Conservation (phyloP, 1,140 invertebrate species). For the Limonius californicus region DNA sequence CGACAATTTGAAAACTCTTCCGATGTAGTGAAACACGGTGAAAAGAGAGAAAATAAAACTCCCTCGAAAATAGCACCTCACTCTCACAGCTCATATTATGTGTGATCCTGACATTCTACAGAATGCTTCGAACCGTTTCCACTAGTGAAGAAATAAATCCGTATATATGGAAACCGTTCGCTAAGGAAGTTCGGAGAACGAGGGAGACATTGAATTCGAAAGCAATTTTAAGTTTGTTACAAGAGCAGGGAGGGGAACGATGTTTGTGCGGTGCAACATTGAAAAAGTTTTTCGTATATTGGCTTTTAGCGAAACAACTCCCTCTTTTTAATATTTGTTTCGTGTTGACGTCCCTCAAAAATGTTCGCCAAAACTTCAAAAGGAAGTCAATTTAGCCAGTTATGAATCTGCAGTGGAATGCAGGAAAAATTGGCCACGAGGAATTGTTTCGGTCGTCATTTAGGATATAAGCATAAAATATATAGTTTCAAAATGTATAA, state of each 20-base stretch:
- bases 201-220: neutral
- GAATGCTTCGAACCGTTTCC: neutral
- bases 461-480: too few relatives aligned
- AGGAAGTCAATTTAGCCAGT: neutral
- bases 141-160: neutral
- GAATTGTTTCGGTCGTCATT: too few relatives aligned
- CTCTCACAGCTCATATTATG: too few relatives aligned
- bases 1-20: too few relatives aligned
- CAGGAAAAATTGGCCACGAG: too few relatives aligned
- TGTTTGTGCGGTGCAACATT: neutral
- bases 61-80: too few relatives aligned
- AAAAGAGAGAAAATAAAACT: too few relatives aligned
- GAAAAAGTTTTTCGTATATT: neutral
- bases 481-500: too few relatives aligned
- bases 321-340: neutral
- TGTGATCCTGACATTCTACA: neutral
- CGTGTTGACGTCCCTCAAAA: neutral
- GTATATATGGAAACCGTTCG: neutral
- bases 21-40: too few relatives aligned
- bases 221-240: conserved; percentile 1
- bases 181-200: neutral
- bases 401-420: too few relatives aligned
- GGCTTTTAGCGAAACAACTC: neutral
- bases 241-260: neutral
- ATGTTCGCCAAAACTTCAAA: neutral